Evolutionary conservation across 2,797 vertebrate genomes (phyloP).

Genomic region (Austrolebias charrua): DNA sequence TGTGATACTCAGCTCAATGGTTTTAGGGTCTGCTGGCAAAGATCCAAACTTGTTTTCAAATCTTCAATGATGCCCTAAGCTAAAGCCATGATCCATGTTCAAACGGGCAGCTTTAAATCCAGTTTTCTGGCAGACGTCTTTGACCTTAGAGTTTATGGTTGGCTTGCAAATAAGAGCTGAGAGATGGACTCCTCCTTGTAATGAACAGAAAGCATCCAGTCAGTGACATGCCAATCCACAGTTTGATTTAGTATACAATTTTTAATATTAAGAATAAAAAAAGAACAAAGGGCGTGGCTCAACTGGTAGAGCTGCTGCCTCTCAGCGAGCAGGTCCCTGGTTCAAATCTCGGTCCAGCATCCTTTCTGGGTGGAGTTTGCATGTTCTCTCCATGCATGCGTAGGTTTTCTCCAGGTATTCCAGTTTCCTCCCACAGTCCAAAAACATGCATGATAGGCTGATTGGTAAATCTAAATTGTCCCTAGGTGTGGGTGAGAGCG

Average conservation of each 20-base stretch:
- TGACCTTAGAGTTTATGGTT: conserved; percentile 42
- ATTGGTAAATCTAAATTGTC: too few relatives aligned
- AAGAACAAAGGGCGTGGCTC: too few relatives aligned
- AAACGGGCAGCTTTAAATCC: conserved; percentile 64
- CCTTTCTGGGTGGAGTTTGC: too few relatives aligned
- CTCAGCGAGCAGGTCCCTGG: too few relatives aligned
- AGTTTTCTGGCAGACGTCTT: conserved; percentile 54
- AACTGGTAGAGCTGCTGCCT: too few relatives aligned
- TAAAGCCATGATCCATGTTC: conserved; percentile 57
- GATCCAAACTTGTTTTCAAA: conserved; percentile 58
- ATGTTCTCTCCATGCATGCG: too few relatives aligned
- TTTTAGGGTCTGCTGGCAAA: conserved; percentile 38
- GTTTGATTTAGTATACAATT: not conserved
- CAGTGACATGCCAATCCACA: conserved; percentile 37
- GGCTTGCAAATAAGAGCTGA: conserved; percentile 33
- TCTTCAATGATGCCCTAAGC: conserved; percentile 48
- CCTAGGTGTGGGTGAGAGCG: too few relatives aligned
- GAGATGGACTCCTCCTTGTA: conserved; percentile 24
- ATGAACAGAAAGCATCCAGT: conserved; percentile 47
- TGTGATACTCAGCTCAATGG: conserved; percentile 24
- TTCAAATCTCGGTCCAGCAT: too few relatives aligned
- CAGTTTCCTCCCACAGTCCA: too few relatives aligned
- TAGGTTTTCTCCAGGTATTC: too few relatives aligned
- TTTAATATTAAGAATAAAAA: not conserved
- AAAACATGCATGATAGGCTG: too few relatives aligned